Base-by-base conservation (phyloP, 2,797 vertebrate genomes). In the Decapterus maruadsi region DNA sequence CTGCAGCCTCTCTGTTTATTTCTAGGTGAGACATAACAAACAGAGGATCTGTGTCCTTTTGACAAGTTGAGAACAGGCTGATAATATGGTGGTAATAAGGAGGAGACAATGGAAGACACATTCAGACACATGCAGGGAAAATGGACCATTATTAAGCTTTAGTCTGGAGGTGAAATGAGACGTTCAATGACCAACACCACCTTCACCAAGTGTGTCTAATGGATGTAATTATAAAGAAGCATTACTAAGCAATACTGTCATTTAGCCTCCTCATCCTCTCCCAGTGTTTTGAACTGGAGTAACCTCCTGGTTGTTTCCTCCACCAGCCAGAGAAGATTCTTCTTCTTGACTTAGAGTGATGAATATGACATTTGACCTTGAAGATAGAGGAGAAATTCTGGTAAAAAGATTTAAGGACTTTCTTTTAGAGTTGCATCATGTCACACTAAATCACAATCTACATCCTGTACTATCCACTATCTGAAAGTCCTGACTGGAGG, bases 31-130 rank as follows among this genome's bases (percentile, higher is more conserved):
- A 68, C 22, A n/a, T 17, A 0, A 19, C 46, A 58, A 78, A 45
- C 50, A 40, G 13, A 56, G 66, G 31, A 8, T 70, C 46, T 20
- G 70, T 77, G 84, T 79, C 87, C 78, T 88, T 87, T 56, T 54
- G 68, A 74, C 64, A 38, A n/a, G n/a, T n/a, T n/a, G n/a, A n/a
- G n/a, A n/a, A 53, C 1, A 31, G 45, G 63, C 70, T 70, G 75
- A 87, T 63, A 53, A 72, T 78, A 9, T 45, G 51, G 29, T 29
- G 31, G 31, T 68, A 79, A 84, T 82, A 75, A 76, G 31, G 3
- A 38, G 42, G 46, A 73, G 56, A 6, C 46, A 20, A 62, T 56
- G 40, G 61, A 61, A 53, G 62, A 64, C 40, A 31, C 22, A 13
- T 17, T 67, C 53, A 68, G 56, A 72, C 54, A 69, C 13, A 46